phyloP scores from a whole-genome alignment of 1,140 invertebrate species.

The Drosophila yakuba region DNA sequence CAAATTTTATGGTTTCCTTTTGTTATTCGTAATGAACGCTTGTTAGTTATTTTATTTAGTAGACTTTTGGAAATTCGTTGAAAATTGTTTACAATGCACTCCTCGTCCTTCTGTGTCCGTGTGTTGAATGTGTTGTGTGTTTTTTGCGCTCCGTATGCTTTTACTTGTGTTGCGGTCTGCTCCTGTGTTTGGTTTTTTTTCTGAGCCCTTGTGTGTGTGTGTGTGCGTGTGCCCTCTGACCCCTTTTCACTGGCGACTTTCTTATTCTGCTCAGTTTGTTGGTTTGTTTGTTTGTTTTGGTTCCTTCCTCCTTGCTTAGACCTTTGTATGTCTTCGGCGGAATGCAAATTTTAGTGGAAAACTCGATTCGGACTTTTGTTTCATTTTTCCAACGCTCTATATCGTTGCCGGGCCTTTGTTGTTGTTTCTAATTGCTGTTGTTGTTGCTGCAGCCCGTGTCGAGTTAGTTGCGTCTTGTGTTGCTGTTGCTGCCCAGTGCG shows the following conservation, averaged over 20 bases:
- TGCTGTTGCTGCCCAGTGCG: conserved; percentile 24
- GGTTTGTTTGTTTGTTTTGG: conserved; percentile 11
- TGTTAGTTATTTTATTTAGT: conserved; percentile 40
- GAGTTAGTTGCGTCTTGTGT: conserved; percentile 21
- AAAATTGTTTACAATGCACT: conserved; percentile 61
- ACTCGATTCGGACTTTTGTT: conserved; percentile 61
- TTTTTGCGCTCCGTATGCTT: conserved; percentile 21
- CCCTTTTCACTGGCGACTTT: conserved; percentile 35
- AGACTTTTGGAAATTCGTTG: conserved; percentile 79
- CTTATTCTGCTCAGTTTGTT: conserved; percentile 19
- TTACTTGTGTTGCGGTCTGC: conserved; percentile 22
- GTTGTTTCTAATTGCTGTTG: conserved; percentile 35
- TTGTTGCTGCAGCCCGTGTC: conserved; percentile 29
- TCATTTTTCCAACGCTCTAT: conserved; percentile 59
- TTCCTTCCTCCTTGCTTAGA: conserved; percentile 53
- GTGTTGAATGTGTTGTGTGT: conserved; percentile 44
- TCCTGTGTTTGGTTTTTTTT: neutral
- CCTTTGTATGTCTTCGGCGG: conserved; percentile 47
- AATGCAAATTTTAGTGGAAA: conserved; percentile 56
- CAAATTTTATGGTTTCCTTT: conserved; percentile 62
- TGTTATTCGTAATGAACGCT: conserved; percentile 42
- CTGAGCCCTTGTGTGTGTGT: conserved; percentile 21
- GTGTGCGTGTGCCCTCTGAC: conserved; percentile 39
- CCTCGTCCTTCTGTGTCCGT: conserved; percentile 17
- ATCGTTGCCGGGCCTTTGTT: conserved; percentile 52